Base-by-base conservation (phyloP, 1,140 invertebrate species). In the Venustaconcha ellipsiformis region DNA sequence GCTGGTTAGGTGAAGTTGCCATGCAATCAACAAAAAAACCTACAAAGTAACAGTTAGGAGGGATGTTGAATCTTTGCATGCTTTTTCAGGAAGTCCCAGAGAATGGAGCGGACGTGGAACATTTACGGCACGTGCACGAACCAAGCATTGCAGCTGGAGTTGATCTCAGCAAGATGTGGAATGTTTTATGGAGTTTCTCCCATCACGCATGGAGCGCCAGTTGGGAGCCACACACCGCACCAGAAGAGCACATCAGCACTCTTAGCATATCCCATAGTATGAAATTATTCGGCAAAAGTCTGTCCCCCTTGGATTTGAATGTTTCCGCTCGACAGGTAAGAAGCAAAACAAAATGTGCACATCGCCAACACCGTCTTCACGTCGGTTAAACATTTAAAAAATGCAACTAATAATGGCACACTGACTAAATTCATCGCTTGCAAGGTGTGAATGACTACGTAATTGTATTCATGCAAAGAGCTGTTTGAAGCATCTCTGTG, bases 71-170 rank as follows among this genome's bases (percentile, higher is more conserved):
- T 13, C n/a, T 20, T 26, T 15, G 17, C 65, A 14, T 67, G 64
- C 15, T 57, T 65, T 62, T 78, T n/a, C 87, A 97, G 94, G 96
- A 97, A 84, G 95, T 97, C 64, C 95, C 96, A 1, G 96, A 97
- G 89, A 98, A 98, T 83, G 96, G 95, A 0, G 95, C 95, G 0
- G 96, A 98, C 86, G 90, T 94, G 2, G 93, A 94, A 0, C 96
- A 97, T 86, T 90, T 98, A 15, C 92, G 57, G 13, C 85, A 93
- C 0, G 92, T 97, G 0, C 96, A 97, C 81, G 92, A 92, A 37
- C 89, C 92, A 23, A 85, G 91, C 57, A 87, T 94, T 81, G 81
- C 95, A 57, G 81, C 92, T 37, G 92, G 93, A 55, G 86, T 91
- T 1, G 89, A 92, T 69, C 86, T 92, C 48, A 84, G 74, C 81